Evolutionary conservation across 2,797 vertebrate species (phyloP).

Genomic region (Lepilemur ruficaudatus): DNA sequence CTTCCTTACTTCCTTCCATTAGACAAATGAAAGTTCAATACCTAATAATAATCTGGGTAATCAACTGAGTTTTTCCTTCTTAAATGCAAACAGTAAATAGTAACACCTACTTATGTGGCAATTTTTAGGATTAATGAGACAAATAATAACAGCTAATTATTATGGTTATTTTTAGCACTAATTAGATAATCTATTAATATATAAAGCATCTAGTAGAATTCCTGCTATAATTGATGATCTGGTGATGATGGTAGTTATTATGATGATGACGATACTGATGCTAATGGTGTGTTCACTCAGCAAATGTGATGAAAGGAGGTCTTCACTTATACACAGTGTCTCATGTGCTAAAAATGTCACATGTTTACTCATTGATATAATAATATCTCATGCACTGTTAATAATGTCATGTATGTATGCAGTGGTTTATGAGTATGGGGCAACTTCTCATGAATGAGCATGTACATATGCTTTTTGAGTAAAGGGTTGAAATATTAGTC

Average conservation of each 20-base stretch:
- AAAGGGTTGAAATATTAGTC: background rate
- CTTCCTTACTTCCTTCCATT: background rate
- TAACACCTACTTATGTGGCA: background rate
- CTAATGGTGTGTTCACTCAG: background rate
- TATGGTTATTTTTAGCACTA: background rate
- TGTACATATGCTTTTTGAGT: background rate
- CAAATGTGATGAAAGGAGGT: background rate
- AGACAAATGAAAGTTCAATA: background rate
- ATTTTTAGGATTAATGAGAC: background rate
- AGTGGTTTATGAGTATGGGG: background rate
- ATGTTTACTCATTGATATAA: background rate
- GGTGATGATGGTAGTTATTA: background rate
- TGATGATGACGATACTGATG: background rate
- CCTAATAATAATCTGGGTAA: background rate
- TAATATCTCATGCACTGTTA: background rate
- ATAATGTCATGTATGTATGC: background rate
- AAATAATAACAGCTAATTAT: background rate
- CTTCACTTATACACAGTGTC: background rate
- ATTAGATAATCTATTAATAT: background rate
- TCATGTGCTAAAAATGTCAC: background rate
- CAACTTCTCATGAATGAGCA: background rate
- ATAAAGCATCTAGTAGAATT: background rate
- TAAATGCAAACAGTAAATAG: background rate
- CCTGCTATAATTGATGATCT: background rate
- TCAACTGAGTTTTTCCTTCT: background rate